A percentile compares a stretch with the other conserved stretches of the same genome.
Evolutionary conservation across 2,113 vertebrate genomes (phyloP).

Genomic region (Arothron firmamentum): DNA sequence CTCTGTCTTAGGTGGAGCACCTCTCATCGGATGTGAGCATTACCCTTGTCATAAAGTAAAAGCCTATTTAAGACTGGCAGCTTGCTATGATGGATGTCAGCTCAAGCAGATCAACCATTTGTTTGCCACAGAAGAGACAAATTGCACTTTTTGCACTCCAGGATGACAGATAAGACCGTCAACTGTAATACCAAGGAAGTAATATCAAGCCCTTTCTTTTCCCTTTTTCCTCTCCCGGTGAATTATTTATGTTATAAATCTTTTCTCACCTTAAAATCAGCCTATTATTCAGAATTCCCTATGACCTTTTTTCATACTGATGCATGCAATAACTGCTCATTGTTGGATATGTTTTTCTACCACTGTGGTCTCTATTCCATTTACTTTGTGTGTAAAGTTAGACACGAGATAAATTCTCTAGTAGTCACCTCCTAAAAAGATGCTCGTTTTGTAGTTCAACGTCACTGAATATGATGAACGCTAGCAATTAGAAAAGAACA

Average conservation of each 20-base stretch:
- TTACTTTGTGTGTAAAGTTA: neutral
- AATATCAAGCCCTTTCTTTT: constrained; percentile 6
- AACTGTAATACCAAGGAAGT: constrained; percentile 13
- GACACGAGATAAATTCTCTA: too few relatives aligned
- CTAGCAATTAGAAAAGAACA: neutral
- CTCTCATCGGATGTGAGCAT: constrained; percentile 25
- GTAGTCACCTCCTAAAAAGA: neutral
- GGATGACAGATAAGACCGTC: constrained; percentile 43
- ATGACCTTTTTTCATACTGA: constrained; percentile 8
- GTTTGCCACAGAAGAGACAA: constrained; percentile 38
- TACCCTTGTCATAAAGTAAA: constrained; percentile 36
- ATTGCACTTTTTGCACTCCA: constrained; percentile 20
- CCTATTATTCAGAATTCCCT: constrained; percentile 6
- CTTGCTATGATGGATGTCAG: constrained; percentile 41
- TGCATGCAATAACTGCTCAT: neutral
- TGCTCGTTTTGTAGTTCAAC: too few relatives aligned
- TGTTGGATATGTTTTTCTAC: neutral
- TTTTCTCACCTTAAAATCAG: constrained; percentile 21
- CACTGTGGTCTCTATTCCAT: neutral
- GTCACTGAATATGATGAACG: neutral
- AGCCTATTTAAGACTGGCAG: constrained; percentile 37
- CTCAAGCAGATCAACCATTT: constrained; percentile 38
- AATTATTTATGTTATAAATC: constrained; percentile 37
- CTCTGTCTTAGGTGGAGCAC: constrained; percentile 22
- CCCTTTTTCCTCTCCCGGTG: neutral